Conservation (phyloP, 2,797 vertebrate genomes). For the Coranthus polyacanthus region DNA sequence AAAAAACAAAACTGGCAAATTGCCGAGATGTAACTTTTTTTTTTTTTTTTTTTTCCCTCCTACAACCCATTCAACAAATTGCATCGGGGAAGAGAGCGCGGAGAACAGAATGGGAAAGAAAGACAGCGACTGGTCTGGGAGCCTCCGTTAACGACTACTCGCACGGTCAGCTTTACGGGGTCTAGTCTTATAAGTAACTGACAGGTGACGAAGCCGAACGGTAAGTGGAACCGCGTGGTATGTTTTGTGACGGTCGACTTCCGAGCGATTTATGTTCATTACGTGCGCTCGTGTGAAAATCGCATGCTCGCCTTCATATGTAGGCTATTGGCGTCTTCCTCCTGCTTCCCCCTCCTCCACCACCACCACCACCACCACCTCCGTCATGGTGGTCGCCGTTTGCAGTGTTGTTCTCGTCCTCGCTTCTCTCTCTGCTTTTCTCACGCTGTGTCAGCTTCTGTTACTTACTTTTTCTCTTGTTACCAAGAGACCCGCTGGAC, state of each 20-base stretch:
- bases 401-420: constrained; percentile 28
- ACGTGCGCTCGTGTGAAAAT: constrained; percentile 26
- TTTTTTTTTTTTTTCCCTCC: background rate
- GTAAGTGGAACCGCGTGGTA: constrained; percentile 62
- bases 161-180: constrained; percentile 54
- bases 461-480: constrained; percentile 55
- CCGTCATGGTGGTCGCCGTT: constrained; percentile 81
- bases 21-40: constrained; percentile 78
- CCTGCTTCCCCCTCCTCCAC: constrained; percentile 39
- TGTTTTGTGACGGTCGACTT: background rate
- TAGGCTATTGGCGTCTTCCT: constrained; percentile 46
- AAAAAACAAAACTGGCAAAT: constrained; percentile 56
- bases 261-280: constrained; percentile 9
- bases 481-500: constrained; percentile 17
- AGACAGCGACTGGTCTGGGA: constrained; percentile 61
- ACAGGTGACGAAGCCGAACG: constrained; percentile 56
- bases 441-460: constrained; percentile 18
- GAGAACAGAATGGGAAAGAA: constrained; percentile 66
- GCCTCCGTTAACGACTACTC: constrained; percentile 62
- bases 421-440: constrained; percentile 6
- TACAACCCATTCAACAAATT: constrained; percentile 9
- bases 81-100: constrained; percentile 15
- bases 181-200: constrained; percentile 34
- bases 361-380: too few species aligned
- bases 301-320: constrained; percentile 43